phyloP scores from a whole-genome alignment of 2,888 invertebrate genomes.

The Calliphora vomitoria region DNA sequence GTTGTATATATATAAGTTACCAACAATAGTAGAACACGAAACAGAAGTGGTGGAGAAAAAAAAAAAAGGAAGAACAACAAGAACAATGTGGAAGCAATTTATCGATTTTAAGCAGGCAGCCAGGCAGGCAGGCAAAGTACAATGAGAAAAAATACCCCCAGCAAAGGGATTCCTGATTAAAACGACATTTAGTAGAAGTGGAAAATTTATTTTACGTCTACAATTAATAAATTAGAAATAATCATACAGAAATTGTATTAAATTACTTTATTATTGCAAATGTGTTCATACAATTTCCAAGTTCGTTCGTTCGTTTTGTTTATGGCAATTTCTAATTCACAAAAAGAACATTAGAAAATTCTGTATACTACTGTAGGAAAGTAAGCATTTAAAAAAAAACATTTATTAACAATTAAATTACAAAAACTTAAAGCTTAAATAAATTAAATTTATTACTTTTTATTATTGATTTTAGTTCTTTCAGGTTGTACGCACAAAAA shows the following conservation, averaged over 20 bases:
- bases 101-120: conserved; percentile 59
- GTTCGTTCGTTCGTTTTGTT: neutral
- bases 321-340: neutral
- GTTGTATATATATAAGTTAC: neutral
- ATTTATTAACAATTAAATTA: conserved; percentile 7
- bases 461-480: conserved; percentile 42
- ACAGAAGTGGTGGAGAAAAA: neutral
- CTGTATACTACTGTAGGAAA: conserved; percentile 52
- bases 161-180: conserved; percentile 24
- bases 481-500: neutral
- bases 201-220: neutral
- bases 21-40: conserved; percentile 21
- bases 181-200: conserved; percentile 5
- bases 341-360: conserved; percentile 43
- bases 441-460: conserved; percentile 38
- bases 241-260: neutral
- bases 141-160: conserved; percentile 26
- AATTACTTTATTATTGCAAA: neutral
- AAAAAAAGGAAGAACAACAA: conserved; percentile 18
- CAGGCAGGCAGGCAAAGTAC: neutral
- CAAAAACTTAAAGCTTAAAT: neutral
- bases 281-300: neutral
- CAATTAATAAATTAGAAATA: conserved; percentile 10
- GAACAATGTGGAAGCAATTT: conserved; percentile 40
- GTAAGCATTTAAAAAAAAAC: conserved; percentile 59